phyloP scores from a whole-genome alignment of 2,888 invertebrate genomes.

The Agapostemon virescens region DNA sequence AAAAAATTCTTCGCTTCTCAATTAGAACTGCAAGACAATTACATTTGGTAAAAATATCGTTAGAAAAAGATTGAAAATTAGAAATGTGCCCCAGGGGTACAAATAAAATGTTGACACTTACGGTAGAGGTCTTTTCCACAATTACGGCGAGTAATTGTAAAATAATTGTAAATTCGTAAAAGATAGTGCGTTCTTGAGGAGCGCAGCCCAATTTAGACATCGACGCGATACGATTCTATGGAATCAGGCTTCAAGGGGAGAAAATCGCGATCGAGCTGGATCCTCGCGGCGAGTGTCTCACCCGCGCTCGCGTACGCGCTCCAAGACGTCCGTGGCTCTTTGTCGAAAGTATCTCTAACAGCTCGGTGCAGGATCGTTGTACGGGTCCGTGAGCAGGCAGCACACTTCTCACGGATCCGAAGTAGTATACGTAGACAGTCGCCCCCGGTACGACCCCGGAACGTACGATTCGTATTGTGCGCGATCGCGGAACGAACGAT shows the following conservation, averaged over 20 bases:
- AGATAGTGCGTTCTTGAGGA: neutral
- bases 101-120: too few relatives aligned
- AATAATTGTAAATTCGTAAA: neutral
- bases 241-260: neutral
- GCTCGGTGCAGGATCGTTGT: constrained; percentile 58
- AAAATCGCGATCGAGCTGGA: neutral
- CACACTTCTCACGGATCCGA: constrained; percentile 74
- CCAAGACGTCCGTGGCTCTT: constrained; percentile 27
- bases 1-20: too few relatives aligned
- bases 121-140: too few relatives aligned
- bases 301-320: constrained; percentile 19
- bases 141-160: too few relatives aligned
- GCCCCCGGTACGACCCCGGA: constrained; percentile 72
- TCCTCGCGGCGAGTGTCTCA: neutral
- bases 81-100: too few relatives aligned
- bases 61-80: too few relatives aligned
- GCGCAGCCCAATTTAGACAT: neutral
- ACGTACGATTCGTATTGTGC: constrained; percentile 73
- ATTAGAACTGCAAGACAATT: too few relatives aligned
- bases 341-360: constrained; percentile 58
- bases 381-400: constrained; percentile 58
- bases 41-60: too few relatives aligned
- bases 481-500: constrained; percentile 76
- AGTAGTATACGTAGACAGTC: constrained; percentile 69
- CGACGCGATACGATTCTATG: neutral